Evolutionary conservation across 2,797 vertebrate species (phyloP), one percentile per base, ranked within the genome.

Genomic region (Melanogrammus aeglefinus): DNA sequence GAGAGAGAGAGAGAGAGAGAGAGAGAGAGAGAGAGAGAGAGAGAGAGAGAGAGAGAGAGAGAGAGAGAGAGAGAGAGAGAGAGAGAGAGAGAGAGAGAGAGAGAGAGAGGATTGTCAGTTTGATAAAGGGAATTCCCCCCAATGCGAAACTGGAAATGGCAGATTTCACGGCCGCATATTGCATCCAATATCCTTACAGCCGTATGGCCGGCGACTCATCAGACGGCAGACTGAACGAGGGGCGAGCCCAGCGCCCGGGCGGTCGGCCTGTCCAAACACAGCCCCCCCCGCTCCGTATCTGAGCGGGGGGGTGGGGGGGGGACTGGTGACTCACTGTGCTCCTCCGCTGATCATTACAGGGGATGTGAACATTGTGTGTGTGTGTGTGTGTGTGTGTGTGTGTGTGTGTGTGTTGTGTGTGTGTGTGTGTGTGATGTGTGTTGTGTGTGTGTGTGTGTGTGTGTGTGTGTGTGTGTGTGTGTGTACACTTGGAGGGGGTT

Each of bases 291-390:
- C 77, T 57, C 73, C 16, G 14, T 72, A 57, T 86, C 85, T 87
- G 77, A 88, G 76, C 82, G 51, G 75, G 73, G 18, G 27, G 77
- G 71, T 80, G 66, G 35, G 24, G 47, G 13, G 29, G n/a, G 74
- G 80, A 10, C 76, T 79, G 78, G 78, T 82, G 79, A 78, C 85
- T 63, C n/a, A 21, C 57, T 63, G 57, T n/a, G 57, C 57, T 63
- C 57, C 57, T 63, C 81, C 82, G 72, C 80, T 89, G 84, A 91
- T 93, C 89, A 86, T 90, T 88, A 88, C 83, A 85, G 83, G 76
- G 88, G 57, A 81, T 78, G 78, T 80, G 81, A 87, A 76, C 78
- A 84, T 80, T 86, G 82, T 66, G 78, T 6, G n/a, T 35, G 74
- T 83, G 10, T 1, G 82, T 74, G 81, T 81, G 27, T 90, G 79